Conservation (phyloP, 2,888 invertebrate genomes). For the Chalcis sispes region DNA sequence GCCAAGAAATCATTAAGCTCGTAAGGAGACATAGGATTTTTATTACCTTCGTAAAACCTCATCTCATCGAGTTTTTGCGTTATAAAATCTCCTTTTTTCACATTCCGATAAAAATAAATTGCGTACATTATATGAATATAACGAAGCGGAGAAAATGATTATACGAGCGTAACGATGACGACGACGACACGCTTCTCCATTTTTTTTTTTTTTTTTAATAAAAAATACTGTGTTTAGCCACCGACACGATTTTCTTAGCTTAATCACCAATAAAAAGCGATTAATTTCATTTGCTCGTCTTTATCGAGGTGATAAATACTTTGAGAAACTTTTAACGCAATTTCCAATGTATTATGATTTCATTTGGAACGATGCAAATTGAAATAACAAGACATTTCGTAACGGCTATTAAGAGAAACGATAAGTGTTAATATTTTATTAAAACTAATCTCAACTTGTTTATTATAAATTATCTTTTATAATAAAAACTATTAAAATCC, state of each 20-base stretch:
- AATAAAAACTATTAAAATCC: no score
- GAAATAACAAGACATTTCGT: not conserved
- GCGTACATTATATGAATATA: not conserved
- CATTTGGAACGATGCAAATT: not conserved
- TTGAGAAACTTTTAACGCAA: conserved; percentile 30
- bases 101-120: not conserved
- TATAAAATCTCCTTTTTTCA: not conserved
- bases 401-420: not conserved
- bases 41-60: conserved; percentile 5
- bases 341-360: not conserved
- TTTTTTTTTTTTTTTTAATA: no score
- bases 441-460: no score
- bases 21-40: not conserved
- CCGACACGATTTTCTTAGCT: not conserved
- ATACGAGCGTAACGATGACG: not conserved
- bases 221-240: not conserved
- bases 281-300: conserved; percentile 3
- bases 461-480: no score
- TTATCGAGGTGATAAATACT: conserved; percentile 1
- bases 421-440: not conserved
- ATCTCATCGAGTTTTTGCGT: not conserved
- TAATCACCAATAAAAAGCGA: not conserved
- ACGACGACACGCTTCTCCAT: not conserved
- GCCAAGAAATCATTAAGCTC: not conserved
- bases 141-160: not conserved